A percentile compares a stretch with the other conserved stretches of the same genome.
Evolutionary conservation across 2,888 invertebrate genomes (phyloP).

Genomic region (Deladenus siricidicola): DNA sequence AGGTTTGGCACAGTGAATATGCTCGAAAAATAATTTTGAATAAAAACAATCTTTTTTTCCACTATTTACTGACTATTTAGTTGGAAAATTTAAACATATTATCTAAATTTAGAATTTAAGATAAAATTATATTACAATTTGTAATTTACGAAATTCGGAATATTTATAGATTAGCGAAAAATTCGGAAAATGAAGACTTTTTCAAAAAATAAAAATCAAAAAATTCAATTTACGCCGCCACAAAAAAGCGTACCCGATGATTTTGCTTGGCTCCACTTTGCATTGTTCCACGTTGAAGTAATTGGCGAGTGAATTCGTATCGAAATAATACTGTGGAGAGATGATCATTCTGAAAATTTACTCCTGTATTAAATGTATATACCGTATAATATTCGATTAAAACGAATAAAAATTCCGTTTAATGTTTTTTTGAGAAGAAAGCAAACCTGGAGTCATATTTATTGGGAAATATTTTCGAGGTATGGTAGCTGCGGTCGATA

Average conservation of each 20-base stretch:
- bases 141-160: no score
- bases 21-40: no score
- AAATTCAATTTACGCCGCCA: conserved; percentile 6
- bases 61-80: no score
- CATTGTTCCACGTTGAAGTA: conserved; percentile 28
- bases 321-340: conserved; percentile 9
- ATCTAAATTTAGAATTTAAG: no score
- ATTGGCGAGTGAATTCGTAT: conserved; percentile 12
- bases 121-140: no score
- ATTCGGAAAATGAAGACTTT: no score
- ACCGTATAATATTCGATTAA: neutral
- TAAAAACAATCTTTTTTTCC: no score
- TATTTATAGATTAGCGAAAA: no score
- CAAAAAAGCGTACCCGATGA: conserved; percentile 22
- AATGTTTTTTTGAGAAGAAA: no score
- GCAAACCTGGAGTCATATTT: conserved; percentile 19
- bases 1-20: no score
- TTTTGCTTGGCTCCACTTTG: conserved; percentile 19
- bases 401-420: conserved; percentile 2
- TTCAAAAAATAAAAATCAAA: no score
- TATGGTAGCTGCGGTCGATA: conserved; percentile 12
- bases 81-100: no score
- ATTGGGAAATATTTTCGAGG: conserved; percentile 20
- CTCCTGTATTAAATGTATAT: neutral
- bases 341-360: conserved; percentile 6